A percentile compares a stretch with the other conserved stretches of the same genome.
Conservation (phyloP, 2,888 invertebrate species). For the Torymus tubicola region DNA sequence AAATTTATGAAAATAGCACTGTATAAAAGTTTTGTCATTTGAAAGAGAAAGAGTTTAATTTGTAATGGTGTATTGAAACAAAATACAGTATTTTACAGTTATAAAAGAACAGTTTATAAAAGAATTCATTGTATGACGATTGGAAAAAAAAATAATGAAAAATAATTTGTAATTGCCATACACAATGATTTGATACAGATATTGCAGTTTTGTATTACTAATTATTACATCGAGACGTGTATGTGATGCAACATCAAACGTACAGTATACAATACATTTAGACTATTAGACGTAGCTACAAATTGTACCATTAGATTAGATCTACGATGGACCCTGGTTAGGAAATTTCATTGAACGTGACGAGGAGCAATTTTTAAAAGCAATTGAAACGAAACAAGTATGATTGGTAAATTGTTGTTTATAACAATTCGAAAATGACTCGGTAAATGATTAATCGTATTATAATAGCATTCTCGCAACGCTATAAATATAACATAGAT, state of each 20-base stretch:
- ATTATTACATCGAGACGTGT: slow-evolving; percentile 32
- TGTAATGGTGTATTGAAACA: slow-evolving; percentile 15
- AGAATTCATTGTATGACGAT: not conserved
- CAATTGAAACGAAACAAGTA: slow-evolving; percentile 8
- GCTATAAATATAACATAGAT: not conserved
- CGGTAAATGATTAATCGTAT: not conserved
- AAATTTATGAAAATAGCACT: not conserved
- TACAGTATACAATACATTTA: slow-evolving; percentile 50
- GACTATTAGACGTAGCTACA: slow-evolving; percentile 43
- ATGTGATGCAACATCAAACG: slow-evolving; percentile 53
- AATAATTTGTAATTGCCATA: not conserved
- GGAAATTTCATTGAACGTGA: slow-evolving; percentile 35
- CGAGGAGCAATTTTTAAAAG: slow-evolving; percentile 4
- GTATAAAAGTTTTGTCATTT: slow-evolving; percentile 6
- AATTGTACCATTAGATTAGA: slow-evolving; percentile 22
- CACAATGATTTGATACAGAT: not conserved
- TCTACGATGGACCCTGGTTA: slow-evolving; percentile 31
- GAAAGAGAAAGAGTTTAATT: not conserved
- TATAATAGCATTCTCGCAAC: slow-evolving; percentile 15
- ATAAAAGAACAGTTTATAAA: no score
- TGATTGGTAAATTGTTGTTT: not conserved
- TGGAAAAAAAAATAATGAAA: slow-evolving; percentile 13
- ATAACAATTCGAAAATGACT: not conserved
- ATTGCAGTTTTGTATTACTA: slow-evolving; percentile 25
- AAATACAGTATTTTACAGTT: slow-evolving; percentile 14